Conservation (phyloP, 2,888 invertebrate species). For the Scelioninae gen. 1 region DNA sequence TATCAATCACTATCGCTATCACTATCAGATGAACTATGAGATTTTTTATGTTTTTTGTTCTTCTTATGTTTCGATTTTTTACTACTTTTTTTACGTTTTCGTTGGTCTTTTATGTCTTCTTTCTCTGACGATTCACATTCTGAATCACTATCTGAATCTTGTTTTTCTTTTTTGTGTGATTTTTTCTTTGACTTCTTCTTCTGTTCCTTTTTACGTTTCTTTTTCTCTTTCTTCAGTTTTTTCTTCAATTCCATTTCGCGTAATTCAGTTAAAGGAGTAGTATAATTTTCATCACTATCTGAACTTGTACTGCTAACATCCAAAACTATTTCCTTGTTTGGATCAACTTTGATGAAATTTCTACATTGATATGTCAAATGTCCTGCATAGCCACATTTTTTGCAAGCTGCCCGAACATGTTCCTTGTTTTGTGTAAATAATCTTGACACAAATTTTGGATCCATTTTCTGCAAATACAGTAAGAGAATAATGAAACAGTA, state of each 20-base stretch:
- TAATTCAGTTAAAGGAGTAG: conserved; percentile 92
- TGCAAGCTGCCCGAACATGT: conserved; percentile 93
- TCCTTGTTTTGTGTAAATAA: conserved; percentile 89
- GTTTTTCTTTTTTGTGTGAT: conserved; percentile 74
- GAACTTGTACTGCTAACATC: conserved; percentile 98
- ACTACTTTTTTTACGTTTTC: conserved; percentile 79
- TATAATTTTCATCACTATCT: conserved; percentile 92
- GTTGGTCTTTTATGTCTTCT: conserved; percentile 69
- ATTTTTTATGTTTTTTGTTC: conserved; percentile 81
- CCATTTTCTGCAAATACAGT: conserved; percentile 78
- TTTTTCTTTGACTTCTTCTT: conserved; percentile 82
- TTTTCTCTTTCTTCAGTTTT: conserved; percentile 88
- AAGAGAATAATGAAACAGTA: neutral
- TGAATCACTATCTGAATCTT: conserved; percentile 76
- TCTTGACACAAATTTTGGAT: conserved; percentile 85
- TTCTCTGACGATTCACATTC: conserved; percentile 70
- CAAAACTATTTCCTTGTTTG: conserved; percentile 95
- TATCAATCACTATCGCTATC: conserved; percentile 38
- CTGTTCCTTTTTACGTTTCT: conserved; percentile 86
- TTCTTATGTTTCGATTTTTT: conserved; percentile 82
- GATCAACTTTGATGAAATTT: conserved; percentile 97
- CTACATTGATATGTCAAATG: conserved; percentile 98
- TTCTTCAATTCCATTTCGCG: conserved; percentile 91
- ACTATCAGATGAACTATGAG: conserved; percentile 73
- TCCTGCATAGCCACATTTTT: conserved; percentile 97